Conservation (phyloP, 2,113 vertebrate genomes). For the Dicentrarchus labrax region DNA sequence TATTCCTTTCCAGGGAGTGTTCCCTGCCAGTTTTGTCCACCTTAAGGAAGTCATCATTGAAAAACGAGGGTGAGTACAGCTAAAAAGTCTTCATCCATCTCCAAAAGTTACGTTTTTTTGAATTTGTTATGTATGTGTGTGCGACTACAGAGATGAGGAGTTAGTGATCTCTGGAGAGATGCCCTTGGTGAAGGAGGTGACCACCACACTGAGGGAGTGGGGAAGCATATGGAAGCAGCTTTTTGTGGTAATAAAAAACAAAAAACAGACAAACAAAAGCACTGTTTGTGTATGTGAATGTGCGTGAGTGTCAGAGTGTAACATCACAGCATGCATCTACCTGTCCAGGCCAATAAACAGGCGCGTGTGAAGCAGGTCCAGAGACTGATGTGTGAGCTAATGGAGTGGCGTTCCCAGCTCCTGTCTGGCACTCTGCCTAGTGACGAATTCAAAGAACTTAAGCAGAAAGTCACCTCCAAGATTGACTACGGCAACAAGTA, state of each 20-base stretch:
- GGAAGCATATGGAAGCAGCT: slow-evolving; percentile 98
- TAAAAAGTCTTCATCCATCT: background rate
- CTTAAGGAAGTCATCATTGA: slow-evolving; percentile 90
- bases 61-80: slow-evolving; percentile 88
- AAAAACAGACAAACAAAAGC: background rate
- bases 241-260: slow-evolving; percentile 89
- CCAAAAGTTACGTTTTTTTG: background rate
- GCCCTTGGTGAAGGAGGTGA: slow-evolving; percentile 97
- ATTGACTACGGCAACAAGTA: slow-evolving; percentile 99
- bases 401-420: slow-evolving; percentile 98
- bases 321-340: slow-evolving; percentile 10
- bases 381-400: slow-evolving; percentile 94
- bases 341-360: slow-evolving; percentile 88
- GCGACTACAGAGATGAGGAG: slow-evolving; percentile 85
- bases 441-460: slow-evolving; percentile 97
- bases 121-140: background rate
- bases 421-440: slow-evolving; percentile 95
- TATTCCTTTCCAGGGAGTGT: slow-evolving; percentile 88
- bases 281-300: background rate
- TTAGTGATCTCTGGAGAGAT: slow-evolving; percentile 89
- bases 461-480: slow-evolving; percentile 98
- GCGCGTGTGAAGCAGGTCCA: slow-evolving; percentile 89
- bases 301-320: background rate
- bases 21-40: slow-evolving; percentile 92
- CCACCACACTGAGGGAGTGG: slow-evolving; percentile 96